Evolutionary conservation across 2,888 invertebrate species (phyloP), one percentile per base, ranked within the genome.

Genomic region (Colostygia pectinataria): DNA sequence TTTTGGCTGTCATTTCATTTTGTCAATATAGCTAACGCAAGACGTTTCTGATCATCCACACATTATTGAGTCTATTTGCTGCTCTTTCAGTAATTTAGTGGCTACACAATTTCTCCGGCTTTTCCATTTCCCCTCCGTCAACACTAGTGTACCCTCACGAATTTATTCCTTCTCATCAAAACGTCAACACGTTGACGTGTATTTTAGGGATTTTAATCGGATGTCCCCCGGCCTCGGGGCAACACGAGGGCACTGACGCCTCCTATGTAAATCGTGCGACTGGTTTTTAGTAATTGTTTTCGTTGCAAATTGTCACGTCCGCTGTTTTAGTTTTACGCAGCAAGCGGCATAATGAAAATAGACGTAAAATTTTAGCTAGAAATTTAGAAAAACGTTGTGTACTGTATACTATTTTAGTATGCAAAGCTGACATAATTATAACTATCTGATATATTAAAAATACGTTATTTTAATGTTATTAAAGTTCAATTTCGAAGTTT

Each of bases 111-210:
- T 24, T 40, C 4, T 25, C 28, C 28, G 38, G 14, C 28, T 24
- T 23, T 39, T 8, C 6, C 9, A 24, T 33, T 39, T 14, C n/a
- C 13, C 13, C 25, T 23, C 23, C 36, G 15, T 52, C 54, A 66
- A 66, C 68, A 71, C 68, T 65, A 68, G 70, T 70, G 32, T 37
- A 37, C 32, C 9, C 25, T 39, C 15, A 41, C 41, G 76, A 81
- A 85, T 84, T 85, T 84, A 83, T 88, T 84, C 83, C 81, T 79
- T 79, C 84, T 87, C 87, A 83, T 88, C 86, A 86, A 84, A 86
- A 87, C 80, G 89, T 87, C 89, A 89, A 87, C 88, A 85, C 85
- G 83, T 74, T 83, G 87, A 84, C 83, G 83, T 83, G 80, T 83
- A 86, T 87, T 88, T 86, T 83, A 77, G 83, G 82, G 82, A 79